Percentiles rank a stretch among this genome's conserved stretches.
These are phyloP conservation scores for Aradophagus sp. DNA, from an alignment of 1,140 invertebrate species.

Conservation along the genomic window DNA sequence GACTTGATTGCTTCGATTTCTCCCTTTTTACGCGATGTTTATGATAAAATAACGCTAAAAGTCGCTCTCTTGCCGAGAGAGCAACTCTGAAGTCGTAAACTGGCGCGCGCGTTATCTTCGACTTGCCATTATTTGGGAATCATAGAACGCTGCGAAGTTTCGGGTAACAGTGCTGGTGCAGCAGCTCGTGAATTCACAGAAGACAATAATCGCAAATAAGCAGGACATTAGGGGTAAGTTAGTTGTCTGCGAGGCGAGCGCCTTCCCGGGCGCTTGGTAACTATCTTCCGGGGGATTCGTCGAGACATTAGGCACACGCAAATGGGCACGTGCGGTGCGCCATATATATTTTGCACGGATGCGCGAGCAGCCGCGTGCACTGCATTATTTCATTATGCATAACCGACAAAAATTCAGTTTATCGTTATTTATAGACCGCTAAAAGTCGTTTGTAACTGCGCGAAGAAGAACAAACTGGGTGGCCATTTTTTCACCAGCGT, in stretches of 20 bases:
- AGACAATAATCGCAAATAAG: constrained; percentile 66
- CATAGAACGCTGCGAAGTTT: constrained; percentile 46
- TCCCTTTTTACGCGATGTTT: no score
- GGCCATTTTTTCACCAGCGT: no score
- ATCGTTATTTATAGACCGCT: constrained; percentile 27
- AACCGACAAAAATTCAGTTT: constrained; percentile 26
- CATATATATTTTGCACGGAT: constrained; percentile 40
- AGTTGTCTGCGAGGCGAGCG: constrained; percentile 60
- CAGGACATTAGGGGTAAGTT: constrained; percentile 66
- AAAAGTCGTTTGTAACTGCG: no score
- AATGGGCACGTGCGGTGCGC: constrained; percentile 57
- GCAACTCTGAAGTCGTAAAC: constrained; percentile 7
- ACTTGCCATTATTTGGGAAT: constrained; percentile 41
- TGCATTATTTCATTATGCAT: constrained; percentile 47
- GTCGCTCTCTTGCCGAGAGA: no score
- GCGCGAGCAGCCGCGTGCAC: constrained; percentile 29
- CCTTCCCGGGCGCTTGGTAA: constrained; percentile 50
- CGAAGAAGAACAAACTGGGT: no score
- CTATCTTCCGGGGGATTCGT: constrained; percentile 55
- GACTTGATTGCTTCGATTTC: no score
- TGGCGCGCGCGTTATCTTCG: constrained; percentile 38
- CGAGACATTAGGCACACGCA: constrained; percentile 59
- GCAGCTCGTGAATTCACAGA: constrained; percentile 54
- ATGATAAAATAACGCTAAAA: constrained; percentile 20
- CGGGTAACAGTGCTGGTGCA: constrained; percentile 41